Base-by-base conservation (phyloP, 2,888 invertebrate species). In the Lomographa bimaculata region DNA sequence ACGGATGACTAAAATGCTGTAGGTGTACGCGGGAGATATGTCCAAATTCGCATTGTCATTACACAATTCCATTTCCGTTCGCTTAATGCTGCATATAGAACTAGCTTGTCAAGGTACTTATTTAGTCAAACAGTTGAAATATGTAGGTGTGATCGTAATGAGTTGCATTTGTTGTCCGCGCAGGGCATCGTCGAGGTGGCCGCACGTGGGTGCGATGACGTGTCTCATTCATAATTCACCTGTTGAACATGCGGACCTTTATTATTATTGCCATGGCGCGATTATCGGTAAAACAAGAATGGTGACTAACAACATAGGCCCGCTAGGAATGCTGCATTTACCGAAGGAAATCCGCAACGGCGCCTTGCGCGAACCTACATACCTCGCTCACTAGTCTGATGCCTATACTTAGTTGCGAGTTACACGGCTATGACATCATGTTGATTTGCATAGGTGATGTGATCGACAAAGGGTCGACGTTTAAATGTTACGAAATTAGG, bases 331-430 rank as follows among this genome's bases (percentile, higher is more conserved):
- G 79, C 62, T 78, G 81, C 81, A 79, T 71, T 69, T 64, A 70
- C 64, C 76, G 79, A 77, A 84, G 84, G 87, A 86, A 85, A 86
- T 87, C 85, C 85, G 89, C 80, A 71, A 75, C 64, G 77, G 79
- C 77, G 81, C 77, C 73, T 72, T 60, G 59, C 67, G 62, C 57
- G 66, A 74, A 71, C 72, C 71, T 73, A 72, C 66, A 65, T 67
- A 67, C 57, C 49, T 49, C 41, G 39, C 47, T 30, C 40, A 61
- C 49, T 60, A 62, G 64, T 64, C 62, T 62, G 62, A 60, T 71
- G 64, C 52, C 62, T 65, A 55, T 53, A 57, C 54, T 41, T 37
- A 32, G 45, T 36, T 20, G 27, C 30, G 24, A 9, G 18, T 14
- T 26, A 11, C 24, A 30, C 25, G n/a, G 57, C 59, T 64, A 69